Conservation (phyloP, 2,888 invertebrate species). For the Timandra comae region DNA sequence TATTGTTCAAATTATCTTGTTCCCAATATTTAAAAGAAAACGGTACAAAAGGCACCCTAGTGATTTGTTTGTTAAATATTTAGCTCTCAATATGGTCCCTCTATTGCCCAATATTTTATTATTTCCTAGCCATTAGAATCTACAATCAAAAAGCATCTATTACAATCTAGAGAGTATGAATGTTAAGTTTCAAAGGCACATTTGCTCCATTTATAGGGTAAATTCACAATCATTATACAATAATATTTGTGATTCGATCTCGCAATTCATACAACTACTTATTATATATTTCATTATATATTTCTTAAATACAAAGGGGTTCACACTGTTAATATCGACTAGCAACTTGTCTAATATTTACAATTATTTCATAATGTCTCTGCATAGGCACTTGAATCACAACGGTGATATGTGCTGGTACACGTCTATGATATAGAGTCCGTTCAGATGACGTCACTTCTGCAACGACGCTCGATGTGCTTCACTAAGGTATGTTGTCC, state of each 20-base stretch:
- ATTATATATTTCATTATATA: slow-evolving; percentile 2
- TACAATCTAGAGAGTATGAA: slow-evolving; percentile 4
- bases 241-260: background rate
- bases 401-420: slow-evolving; percentile 13
- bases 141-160: background rate
- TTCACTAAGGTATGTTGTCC: slow-evolving; percentile 79
- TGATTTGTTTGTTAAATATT: slow-evolving; percentile 18
- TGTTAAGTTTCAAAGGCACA: slow-evolving; percentile 18
- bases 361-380: slow-evolving; percentile 30
- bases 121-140: background rate
- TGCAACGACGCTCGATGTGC: slow-evolving; percentile 46
- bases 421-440: slow-evolving; percentile 9
- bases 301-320: slow-evolving; percentile 13
- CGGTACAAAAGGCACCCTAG: slow-evolving; percentile 28
- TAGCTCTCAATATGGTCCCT: slow-evolving; percentile 40
- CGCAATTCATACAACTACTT: background rate
- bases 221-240: slow-evolving; percentile 6
- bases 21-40: too few species aligned
- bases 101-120: slow-evolving; percentile 23
- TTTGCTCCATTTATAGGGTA: slow-evolving; percentile 2
- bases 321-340: slow-evolving; percentile 46
- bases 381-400: slow-evolving; percentile 38
- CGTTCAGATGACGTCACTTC: slow-evolving; percentile 31
- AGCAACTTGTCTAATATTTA: slow-evolving; percentile 63
- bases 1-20: too few species aligned